These are phyloP conservation scores for Oceanodroma leucorhoa DNA, from an alignment of 2,797 vertebrate species.

Conservation along the genomic window DNA sequence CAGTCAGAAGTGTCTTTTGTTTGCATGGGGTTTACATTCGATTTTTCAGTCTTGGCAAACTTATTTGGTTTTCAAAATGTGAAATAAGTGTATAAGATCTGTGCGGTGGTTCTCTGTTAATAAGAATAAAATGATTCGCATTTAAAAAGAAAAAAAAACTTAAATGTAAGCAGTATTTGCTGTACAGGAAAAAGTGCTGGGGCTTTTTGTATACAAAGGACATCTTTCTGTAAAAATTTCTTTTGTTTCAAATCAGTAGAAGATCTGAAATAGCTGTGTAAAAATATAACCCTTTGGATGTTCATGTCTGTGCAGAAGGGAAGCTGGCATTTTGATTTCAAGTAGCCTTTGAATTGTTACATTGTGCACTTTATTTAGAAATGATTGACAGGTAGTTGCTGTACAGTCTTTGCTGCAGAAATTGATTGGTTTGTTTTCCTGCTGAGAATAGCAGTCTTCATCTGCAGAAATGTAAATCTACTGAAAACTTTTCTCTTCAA, in stretches of 20 bases:
- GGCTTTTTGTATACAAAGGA: background rate
- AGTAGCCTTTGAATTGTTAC: background rate
- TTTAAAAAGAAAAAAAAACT: background rate
- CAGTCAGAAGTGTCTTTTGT: background rate
- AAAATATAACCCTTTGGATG: background rate
- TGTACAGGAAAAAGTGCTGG: background rate
- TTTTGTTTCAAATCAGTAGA: background rate
- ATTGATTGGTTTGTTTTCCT: background rate
- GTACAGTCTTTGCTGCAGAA: background rate
- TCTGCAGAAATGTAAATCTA: background rate
- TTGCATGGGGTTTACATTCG: background rate
- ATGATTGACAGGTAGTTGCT: background rate
- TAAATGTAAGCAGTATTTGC: background rate
- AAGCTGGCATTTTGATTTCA: background rate
- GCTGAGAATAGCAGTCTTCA: background rate
- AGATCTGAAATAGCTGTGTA: background rate
- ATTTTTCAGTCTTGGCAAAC: background rate
- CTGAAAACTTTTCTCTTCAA: background rate
- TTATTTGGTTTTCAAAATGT: background rate
- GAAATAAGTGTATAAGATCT: background rate
- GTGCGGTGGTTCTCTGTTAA: background rate
- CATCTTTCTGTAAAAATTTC: background rate
- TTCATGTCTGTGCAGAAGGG: background rate
- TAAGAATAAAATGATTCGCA: background rate
- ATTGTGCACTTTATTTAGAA: background rate